Base-by-base conservation (phyloP, 2,113 vertebrate genomes). In the Dissostichus mawsoni region DNA sequence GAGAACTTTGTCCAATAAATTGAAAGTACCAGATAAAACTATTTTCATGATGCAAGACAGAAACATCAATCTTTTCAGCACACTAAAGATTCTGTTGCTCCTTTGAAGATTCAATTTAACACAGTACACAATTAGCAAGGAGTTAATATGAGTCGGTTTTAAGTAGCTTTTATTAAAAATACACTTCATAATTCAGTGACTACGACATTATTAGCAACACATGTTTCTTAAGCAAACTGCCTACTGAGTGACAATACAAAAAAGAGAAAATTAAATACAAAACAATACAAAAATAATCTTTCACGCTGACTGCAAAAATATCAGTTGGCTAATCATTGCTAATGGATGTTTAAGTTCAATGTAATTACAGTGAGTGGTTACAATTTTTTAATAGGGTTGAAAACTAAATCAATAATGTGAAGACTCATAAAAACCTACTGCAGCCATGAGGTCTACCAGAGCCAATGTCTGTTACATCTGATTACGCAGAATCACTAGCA, bases 121-220 rank as follows among this genome's bases (percentile, higher is more conserved):
- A 25, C 9, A 2, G 13, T 8, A 53, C 17, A 80, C 36, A 78
- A 23, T 7, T 66, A 4, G 1, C 7, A 17, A 18, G 1, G 11
- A 8, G 3, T 13, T 2, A 80, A 48, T 36, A 11, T 1, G 50
- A 62, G 11, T 66, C 10, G 50, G 82, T 76, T 62, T 23, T 0
- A 69, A 68, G 0, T 48, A 56, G 20, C 17, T 87, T 93, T 93
- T 90, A 93, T 90, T 90, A 52, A 57, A 25, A 79, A 45, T 20
- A 41, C n/a, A 20, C 14, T 0, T 20, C 9, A 51, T 14, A 68
- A 63, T 78, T 90, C 64, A 89, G 77, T 86, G 75, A 80, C 61
- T 53, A 50, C 74, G 81, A 77, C 87, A 76, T 76, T 67, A 41
- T 74, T 74, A 63, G 23, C 11, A 71, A 77, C 45, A 87, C 59